These are phyloP conservation scores for Orbicella faveolata DNA, from an alignment of 64 coral and sea anemone genomes.

Conservation along the genomic window DNA sequence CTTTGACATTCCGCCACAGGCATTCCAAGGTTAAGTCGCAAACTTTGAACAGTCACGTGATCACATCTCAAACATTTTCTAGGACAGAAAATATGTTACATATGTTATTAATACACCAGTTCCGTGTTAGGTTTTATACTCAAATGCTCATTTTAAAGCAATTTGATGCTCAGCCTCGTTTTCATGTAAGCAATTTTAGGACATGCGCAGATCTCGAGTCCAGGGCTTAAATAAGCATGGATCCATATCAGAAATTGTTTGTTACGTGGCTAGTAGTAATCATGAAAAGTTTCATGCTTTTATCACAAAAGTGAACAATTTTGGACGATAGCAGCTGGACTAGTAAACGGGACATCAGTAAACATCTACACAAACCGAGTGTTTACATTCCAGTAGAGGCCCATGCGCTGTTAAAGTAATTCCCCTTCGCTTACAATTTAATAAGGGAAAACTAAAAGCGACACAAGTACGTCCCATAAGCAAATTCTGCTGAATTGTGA, in stretches of 20 bases:
- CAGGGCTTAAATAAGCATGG: background rate
- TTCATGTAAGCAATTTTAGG: conserved; percentile 23
- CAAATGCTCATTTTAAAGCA: background rate
- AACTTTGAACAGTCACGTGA: background rate
- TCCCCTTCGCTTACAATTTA: no score
- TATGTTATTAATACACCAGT: no score
- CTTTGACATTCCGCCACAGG: no score
- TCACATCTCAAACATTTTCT: background rate
- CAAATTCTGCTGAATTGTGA: no score
- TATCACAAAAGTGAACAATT: conserved; percentile 1
- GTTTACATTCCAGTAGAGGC: no score
- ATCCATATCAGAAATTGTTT: conserved; percentile 15
- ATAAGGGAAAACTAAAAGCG: no score
- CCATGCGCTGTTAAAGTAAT: no score
- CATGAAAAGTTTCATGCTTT: conserved; percentile 1
- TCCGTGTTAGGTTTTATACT: no score
- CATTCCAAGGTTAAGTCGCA: background rate
- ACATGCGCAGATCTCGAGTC: conserved; percentile 3
- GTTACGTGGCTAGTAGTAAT: background rate
- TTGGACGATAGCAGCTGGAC: background rate
- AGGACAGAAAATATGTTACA: no score
- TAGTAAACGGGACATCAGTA: no score
- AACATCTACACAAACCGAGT: no score
- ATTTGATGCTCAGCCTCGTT: conserved; percentile 28
- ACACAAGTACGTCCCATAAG: no score